A percentile compares a stretch with the other conserved stretches of the same genome.
Evolutionary conservation across 2,888 invertebrate genomes (phyloP).

Genomic region (Malthinus flaveolus): DNA sequence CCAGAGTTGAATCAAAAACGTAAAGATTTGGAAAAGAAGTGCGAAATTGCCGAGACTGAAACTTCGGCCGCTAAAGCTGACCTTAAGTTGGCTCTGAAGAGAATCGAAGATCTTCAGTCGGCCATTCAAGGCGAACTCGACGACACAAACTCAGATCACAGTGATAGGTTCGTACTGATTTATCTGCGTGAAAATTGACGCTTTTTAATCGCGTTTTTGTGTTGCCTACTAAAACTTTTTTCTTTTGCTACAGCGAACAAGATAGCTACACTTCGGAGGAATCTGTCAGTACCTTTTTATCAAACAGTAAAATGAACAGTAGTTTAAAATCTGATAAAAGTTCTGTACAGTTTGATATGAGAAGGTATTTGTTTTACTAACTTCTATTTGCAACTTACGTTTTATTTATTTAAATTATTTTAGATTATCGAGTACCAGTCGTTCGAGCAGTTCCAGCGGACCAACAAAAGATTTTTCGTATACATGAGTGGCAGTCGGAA

Average conservation of each 20-base stretch:
- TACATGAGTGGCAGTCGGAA: constrained; percentile 53
- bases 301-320: constrained; percentile 60
- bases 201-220: neutral
- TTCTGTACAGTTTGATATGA: constrained; percentile 16
- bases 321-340: constrained; percentile 17
- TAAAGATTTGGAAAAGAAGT: constrained; percentile 75
- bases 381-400: neutral
- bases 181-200: too few relatives aligned
- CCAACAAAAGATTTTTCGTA: constrained; percentile 49
- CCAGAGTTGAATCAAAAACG: constrained; percentile 74
- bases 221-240: too few relatives aligned
- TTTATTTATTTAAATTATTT: constrained; percentile 3
- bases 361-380: constrained; percentile 12
- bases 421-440: constrained; percentile 44
- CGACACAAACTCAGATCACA: constrained; percentile 68
- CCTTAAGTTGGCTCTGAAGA: constrained; percentile 82
- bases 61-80: constrained; percentile 75
- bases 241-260: constrained; percentile 58
- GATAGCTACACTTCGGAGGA: constrained; percentile 70
- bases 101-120: constrained; percentile 89
- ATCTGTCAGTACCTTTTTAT: constrained; percentile 66
- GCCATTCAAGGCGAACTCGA: constrained; percentile 86
- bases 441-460: constrained; percentile 47
- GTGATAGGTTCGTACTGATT: constrained; percentile 59
- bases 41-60: constrained; percentile 72